Evolutionary conservation across 2,888 invertebrate genomes (phyloP).

Genomic region (Crioceris asparagi): DNA sequence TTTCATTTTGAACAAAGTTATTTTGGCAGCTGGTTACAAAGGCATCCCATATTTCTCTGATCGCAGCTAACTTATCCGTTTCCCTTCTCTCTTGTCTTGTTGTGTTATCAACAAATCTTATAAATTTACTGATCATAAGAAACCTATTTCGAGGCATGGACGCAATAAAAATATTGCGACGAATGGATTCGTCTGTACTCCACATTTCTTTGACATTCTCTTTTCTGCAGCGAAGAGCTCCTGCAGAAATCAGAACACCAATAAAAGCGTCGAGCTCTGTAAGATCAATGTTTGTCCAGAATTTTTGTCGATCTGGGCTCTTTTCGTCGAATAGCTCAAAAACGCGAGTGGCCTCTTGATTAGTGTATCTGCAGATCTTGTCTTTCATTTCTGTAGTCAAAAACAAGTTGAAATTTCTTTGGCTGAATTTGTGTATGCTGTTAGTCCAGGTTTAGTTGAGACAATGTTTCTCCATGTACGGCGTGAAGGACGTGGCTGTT

Average conservation of each 20-base stretch:
- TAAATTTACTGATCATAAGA: constrained; percentile 8
- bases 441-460: no score
- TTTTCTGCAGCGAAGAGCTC: constrained; percentile 10
- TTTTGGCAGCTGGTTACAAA: constrained; percentile 11
- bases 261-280: constrained; percentile 9
- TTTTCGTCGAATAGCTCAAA: constrained; percentile 9
- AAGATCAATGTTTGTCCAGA: constrained; percentile 5
- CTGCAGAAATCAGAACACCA: constrained; percentile 11
- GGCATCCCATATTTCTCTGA: constrained; percentile 9
- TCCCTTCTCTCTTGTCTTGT: constrained; percentile 9
- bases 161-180: constrained; percentile 6
- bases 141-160: no score
- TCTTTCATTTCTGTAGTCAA: constrained; percentile 9
- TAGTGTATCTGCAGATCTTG: constrained; percentile 8
- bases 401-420: constrained; percentile 9
- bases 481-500: no score
- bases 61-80: constrained; percentile 13
- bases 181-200: constrained; percentile 10
- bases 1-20: constrained; percentile 12
- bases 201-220: constrained; percentile 13
- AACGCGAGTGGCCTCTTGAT: constrained; percentile 9
- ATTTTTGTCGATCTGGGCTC: constrained; percentile 5
- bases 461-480: no score
- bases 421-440: no score
- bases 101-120: constrained; percentile 8